phyloP scores from a whole-genome alignment of 2,113 vertebrate genomes.

The Madoqua kirkii region DNA sequence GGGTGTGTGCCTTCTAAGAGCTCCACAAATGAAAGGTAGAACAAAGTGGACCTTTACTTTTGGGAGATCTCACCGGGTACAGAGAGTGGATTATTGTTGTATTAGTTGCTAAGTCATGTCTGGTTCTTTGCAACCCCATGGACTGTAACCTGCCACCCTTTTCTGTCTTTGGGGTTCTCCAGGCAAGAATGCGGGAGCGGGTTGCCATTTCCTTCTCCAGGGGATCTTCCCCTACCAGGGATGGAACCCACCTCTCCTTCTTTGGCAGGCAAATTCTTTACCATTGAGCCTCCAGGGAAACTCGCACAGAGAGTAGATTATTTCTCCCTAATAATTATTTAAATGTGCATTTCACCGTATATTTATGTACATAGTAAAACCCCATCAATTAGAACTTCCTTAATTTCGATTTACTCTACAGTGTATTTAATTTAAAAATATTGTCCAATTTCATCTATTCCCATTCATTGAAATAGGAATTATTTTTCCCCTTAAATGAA shows the following conservation, averaged over 20 bases:
- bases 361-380: background rate
- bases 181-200: background rate
- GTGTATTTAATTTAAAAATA: slow-evolving; percentile 8
- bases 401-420: slow-evolving; percentile 24
- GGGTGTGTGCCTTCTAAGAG: background rate
- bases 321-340: background rate
- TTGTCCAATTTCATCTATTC: background rate
- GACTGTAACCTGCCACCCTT: background rate
- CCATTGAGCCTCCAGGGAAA: background rate
- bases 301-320: background rate
- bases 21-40: background rate
- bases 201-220: background rate
- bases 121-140: background rate
- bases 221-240: background rate
- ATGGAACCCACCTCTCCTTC: background rate
- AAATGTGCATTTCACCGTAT: background rate
- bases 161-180: background rate
- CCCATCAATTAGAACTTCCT: background rate
- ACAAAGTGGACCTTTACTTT: background rate
- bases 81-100: background rate
- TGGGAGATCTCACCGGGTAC: background rate
- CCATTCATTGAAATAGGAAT: background rate
- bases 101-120: background rate
- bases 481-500: background rate
- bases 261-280: background rate